phyloP scores from a whole-genome alignment of 2,113 vertebrate genomes.

The Sminthopsis crassicaudata region DNA sequence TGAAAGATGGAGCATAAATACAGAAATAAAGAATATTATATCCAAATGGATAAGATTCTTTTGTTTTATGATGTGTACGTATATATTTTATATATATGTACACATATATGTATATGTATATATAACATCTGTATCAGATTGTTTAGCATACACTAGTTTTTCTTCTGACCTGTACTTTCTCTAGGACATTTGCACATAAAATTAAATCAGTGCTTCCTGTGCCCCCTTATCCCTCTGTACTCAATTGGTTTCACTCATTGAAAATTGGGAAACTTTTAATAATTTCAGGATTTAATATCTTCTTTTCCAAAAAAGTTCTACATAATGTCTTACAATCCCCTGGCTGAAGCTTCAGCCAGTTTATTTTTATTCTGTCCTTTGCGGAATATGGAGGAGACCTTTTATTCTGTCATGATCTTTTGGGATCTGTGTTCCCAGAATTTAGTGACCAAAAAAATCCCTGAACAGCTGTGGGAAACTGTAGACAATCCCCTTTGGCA shows the following conservation, averaged over 20 bases:
- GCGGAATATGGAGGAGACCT: background rate
- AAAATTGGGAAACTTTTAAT: constrained; percentile 4
- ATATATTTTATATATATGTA: background rate
- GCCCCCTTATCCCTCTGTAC: background rate
- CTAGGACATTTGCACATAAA: background rate
- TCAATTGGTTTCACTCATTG: background rate
- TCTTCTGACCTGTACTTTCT: background rate
- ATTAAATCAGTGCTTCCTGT: background rate
- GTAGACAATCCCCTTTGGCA: background rate
- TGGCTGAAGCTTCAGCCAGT: background rate
- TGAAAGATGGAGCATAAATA: background rate
- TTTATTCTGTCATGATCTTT: background rate
- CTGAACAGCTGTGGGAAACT: background rate
- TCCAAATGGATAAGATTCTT: background rate
- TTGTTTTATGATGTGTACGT: background rate
- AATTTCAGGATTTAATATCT: constrained; percentile 27
- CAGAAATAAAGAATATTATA: background rate
- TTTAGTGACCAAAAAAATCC: background rate
- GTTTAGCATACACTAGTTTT: background rate
- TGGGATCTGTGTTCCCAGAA: background rate
- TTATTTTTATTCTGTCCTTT: constrained; percentile 26
- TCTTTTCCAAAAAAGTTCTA: constrained; percentile 24
- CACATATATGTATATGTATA: background rate
- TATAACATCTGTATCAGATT: background rate
- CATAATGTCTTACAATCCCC: background rate